These are phyloP conservation scores for Fratercula arctica DNA, from an alignment of 2,797 vertebrate genomes.

Conservation along the genomic window DNA sequence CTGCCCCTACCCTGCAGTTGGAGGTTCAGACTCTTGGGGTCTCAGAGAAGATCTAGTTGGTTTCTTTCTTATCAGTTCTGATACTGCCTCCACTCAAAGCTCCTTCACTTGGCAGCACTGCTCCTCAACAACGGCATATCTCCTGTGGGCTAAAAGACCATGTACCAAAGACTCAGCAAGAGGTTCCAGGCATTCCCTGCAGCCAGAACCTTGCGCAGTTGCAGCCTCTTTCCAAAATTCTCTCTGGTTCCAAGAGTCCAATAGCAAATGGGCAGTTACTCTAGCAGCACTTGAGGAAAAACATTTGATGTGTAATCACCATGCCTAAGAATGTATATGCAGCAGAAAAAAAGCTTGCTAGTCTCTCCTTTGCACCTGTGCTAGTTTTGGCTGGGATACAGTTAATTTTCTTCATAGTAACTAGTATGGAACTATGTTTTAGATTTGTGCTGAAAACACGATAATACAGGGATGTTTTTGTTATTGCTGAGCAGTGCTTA, in stretches of 20 bases:
- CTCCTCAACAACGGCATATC: neutral
- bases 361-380: neutral
- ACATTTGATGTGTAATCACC: neutral
- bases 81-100: neutral
- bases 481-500: neutral
- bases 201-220: neutral
- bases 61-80: neutral
- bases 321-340: neutral
- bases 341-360: neutral
- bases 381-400: neutral
- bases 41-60: neutral
- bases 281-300: neutral
- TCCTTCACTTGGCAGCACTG: neutral
- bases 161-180: neutral
- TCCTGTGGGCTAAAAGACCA: neutral
- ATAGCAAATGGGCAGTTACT: neutral
- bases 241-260: neutral
- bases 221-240: neutral
- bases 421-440: neutral
- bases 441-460: neutral
- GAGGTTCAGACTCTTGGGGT: neutral
- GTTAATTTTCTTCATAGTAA: neutral
- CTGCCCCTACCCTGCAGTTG: neutral
- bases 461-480: neutral
- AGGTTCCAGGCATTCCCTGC: neutral